These are phyloP conservation scores for Illadopsis cleaveri DNA, from an alignment of 2,113 vertebrate genomes.

Conservation along the genomic window DNA sequence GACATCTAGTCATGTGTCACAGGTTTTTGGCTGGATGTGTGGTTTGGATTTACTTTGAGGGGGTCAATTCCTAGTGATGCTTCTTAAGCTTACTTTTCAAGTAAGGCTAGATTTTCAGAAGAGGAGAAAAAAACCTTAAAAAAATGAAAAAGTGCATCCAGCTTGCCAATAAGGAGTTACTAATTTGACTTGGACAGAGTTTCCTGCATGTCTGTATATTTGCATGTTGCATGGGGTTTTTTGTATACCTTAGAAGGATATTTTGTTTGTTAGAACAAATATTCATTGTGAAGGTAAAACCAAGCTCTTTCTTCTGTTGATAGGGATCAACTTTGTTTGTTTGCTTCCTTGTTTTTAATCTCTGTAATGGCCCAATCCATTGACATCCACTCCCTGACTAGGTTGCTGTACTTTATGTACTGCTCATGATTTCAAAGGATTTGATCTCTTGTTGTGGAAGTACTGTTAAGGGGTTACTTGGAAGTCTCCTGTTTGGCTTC, in stretches of 20 bases:
- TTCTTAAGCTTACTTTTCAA: not conserved
- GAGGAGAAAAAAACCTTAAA: not conserved
- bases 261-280: not conserved
- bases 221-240: rapidly evolving
- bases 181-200: not conserved
- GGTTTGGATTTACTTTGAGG: not conserved
- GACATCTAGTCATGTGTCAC: not conserved
- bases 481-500: not conserved
- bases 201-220: not conserved
- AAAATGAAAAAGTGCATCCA: not conserved
- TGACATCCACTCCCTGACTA: not conserved
- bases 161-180: not conserved
- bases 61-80: not conserved
- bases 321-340: not conserved
- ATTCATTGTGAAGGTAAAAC: not conserved
- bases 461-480: not conserved
- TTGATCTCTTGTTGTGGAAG: not conserved
- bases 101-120: not conserved
- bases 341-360: not conserved
- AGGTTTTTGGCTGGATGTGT: not conserved
- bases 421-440: not conserved
- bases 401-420: not conserved
- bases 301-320: not conserved
- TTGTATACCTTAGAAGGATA: not conserved
- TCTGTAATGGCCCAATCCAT: not conserved